Evolutionary conservation across 2,797 vertebrate species (phyloP).

Genomic region (Lagocephalus sceleratus): DNA sequence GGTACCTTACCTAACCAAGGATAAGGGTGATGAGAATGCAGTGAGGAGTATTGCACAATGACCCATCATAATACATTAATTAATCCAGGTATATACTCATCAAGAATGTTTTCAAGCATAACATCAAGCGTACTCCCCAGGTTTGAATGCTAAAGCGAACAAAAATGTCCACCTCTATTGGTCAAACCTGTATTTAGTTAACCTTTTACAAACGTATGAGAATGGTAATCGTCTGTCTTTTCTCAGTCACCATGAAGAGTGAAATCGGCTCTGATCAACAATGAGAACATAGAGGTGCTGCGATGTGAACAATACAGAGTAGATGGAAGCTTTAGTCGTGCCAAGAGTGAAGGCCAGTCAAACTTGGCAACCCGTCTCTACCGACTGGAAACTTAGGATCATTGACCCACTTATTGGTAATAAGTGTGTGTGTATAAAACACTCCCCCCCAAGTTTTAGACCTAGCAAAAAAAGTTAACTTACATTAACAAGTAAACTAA

Average conservation of each 20-base stretch:
- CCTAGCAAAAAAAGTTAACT: background rate
- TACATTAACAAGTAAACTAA: background rate
- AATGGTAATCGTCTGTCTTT: too few species aligned
- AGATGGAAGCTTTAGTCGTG: conserved; percentile 23
- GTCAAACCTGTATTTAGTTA: too few species aligned
- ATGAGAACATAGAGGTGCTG: conserved; percentile 36
- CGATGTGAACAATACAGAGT: conserved; percentile 27
- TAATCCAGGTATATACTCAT: conserved; percentile 26
- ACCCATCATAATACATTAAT: conserved; percentile 6
- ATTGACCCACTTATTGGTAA: conserved; percentile 37
- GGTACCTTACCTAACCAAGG: conserved; percentile 88
- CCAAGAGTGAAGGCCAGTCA: conserved; percentile 19
- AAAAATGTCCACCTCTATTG: background rate
- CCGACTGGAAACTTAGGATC: conserved; percentile 34
- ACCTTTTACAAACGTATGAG: too few species aligned
- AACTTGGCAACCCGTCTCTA: conserved; percentile 17
- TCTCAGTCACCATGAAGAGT: too few species aligned
- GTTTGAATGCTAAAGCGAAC: conserved; percentile 1
- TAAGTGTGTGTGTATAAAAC: conserved; percentile 15
- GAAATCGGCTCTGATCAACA: background rate
- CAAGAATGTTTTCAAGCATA: conserved; percentile 21
- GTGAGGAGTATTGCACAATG: background rate
- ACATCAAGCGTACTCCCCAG: conserved; percentile 53
- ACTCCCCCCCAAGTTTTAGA: background rate
- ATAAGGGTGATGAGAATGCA: conserved; percentile 17